phyloP scores from a whole-genome alignment of 1,140 invertebrate species.

The Drosophila orosa region DNA sequence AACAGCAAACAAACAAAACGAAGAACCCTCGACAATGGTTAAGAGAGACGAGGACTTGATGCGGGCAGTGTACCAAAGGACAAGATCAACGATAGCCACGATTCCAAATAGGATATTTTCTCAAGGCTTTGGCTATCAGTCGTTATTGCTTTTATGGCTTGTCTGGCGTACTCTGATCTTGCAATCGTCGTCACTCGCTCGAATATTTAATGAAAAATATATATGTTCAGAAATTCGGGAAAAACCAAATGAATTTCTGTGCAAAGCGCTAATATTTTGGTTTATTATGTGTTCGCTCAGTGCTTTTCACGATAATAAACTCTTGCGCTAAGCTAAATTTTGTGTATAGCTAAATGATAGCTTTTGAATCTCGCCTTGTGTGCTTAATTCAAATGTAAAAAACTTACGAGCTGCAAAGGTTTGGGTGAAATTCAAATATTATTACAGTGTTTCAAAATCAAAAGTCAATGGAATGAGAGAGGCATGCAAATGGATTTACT shows the following conservation, averaged over 20 bases:
- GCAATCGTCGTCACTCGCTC: constrained; percentile 28
- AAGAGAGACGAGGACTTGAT: constrained; percentile 31
- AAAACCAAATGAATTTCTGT: constrained; percentile 29
- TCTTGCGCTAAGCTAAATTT: constrained; percentile 57
- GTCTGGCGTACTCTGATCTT: constrained; percentile 64
- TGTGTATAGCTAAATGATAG: constrained; percentile 11
- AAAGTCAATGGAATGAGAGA: constrained; percentile 24
- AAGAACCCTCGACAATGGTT: constrained; percentile 71
- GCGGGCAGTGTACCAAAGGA: constrained; percentile 50
- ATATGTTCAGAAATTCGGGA: constrained; percentile 39
- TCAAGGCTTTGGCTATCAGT: constrained; percentile 49
- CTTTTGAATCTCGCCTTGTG: constrained; percentile 36
- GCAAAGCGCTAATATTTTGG: constrained; percentile 55
- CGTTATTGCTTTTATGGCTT: constrained; percentile 31
- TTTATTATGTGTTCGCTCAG: constrained; percentile 82
- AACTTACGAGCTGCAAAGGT: constrained; percentile 75
- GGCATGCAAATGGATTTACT: constrained; percentile 38
- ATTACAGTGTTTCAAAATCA: constrained; percentile 56
- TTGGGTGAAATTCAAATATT: constrained; percentile 54
- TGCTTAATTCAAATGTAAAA: constrained; percentile 63
- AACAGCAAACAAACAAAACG: constrained; percentile 80
- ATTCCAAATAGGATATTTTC: not conserved
- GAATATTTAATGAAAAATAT: constrained; percentile 32
- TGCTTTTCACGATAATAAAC: constrained; percentile 84
- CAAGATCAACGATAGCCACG: constrained; percentile 33